Base-by-base conservation (phyloP, 2,113 vertebrate species). In the Dryoscopus gambensis region DNA sequence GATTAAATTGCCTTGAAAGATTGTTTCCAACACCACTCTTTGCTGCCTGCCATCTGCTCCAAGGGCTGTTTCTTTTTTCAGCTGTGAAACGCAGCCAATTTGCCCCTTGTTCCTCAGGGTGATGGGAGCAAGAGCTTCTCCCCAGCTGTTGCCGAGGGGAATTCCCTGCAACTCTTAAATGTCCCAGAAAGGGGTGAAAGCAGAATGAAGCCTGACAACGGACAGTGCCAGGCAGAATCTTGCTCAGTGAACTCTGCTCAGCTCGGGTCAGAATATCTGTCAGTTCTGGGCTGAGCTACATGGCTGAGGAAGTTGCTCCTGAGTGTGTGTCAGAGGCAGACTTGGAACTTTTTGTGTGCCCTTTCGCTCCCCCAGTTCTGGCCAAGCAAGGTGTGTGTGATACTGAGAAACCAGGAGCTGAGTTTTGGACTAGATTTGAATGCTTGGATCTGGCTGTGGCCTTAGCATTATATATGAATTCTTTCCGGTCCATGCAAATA, bases 11-110 rank as follows among this genome's bases (percentile, higher is more conserved):
- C 89, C 87, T 96, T 91, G 82, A 87, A 95, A 97, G 89, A 65
- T 76, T 46, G 40, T 84, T 93, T 89, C 90, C 86, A 94, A 53
- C 76, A 91, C 94, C 69, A 91, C 80, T 94, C 74, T 91, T 86
- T 83, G 65, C 90, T 95, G 94, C 84, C 69, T 88, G 94, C 94
- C 95, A 95, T 95, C 91, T 96, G 94, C 96, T 96, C 76, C 67
- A 28, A 96, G 92, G 95, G 86, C 83, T 94, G 73, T 92, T 97
- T 96, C 90, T 86, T 90, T 94, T 96, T 94, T 90, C 93, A 91
- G 92, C 87, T 95, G 33, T 94, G 95, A 97, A 93, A 91, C 2
- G 1, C 87, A 87, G 96, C 96, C 95, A 96, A 74, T 80, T 97
- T 97, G 92, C 89, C 93, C 81, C 77, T 47, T n/a, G 42, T 63